These are phyloP conservation scores for Pteruthius melanotis DNA, from an alignment of 2,113 vertebrate genomes.

Conservation along the genomic window DNA sequence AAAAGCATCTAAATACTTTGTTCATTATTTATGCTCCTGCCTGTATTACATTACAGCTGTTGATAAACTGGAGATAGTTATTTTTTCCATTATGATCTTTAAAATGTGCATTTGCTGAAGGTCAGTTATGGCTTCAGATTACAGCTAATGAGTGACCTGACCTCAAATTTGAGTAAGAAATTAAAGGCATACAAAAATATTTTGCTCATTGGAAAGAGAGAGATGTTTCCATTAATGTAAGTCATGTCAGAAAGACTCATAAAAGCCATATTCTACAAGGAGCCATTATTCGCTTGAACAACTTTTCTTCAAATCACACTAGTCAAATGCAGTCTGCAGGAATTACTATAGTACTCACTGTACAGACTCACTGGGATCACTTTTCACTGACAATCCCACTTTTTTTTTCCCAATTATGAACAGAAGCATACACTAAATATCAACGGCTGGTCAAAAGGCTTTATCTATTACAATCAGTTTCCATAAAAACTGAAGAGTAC, in stretches of 20 bases:
- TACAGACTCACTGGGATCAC: conserved; percentile 60
- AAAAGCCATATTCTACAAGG: conserved; percentile 60
- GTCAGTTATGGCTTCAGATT: conserved; percentile 80
- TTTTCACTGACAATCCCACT: conserved; percentile 51
- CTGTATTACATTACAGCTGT: conserved; percentile 24
- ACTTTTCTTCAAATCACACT: conserved; percentile 38
- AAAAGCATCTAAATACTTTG: conserved; percentile 53
- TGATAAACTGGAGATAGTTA: conserved; percentile 19
- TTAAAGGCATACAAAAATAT: conserved; percentile 78
- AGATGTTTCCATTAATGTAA: conserved; percentile 62
- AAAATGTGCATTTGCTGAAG: conserved; percentile 76
- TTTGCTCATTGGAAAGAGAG: conserved; percentile 69
- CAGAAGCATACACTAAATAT: conserved; percentile 70
- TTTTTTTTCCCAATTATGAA: conserved; percentile 44
- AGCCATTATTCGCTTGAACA: conserved; percentile 60
- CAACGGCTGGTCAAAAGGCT: conserved; percentile 73
- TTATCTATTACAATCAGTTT: conserved; percentile 76
- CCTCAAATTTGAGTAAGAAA: conserved; percentile 66
- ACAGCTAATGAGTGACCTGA: conserved; percentile 63
- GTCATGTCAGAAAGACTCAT: conserved; percentile 60
- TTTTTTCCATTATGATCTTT: conserved; percentile 46
- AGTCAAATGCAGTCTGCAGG: conserved; percentile 34
- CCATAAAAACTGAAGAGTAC: conserved; percentile 74
- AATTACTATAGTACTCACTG: conserved; percentile 49
- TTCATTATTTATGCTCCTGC: conserved; percentile 54